Percentiles rank a stretch among this genome's conserved stretches.
These are phyloP conservation scores for Acrocephalus kingi DNA, from an alignment of 2,113 vertebrate genomes.

Conservation along the genomic window DNA sequence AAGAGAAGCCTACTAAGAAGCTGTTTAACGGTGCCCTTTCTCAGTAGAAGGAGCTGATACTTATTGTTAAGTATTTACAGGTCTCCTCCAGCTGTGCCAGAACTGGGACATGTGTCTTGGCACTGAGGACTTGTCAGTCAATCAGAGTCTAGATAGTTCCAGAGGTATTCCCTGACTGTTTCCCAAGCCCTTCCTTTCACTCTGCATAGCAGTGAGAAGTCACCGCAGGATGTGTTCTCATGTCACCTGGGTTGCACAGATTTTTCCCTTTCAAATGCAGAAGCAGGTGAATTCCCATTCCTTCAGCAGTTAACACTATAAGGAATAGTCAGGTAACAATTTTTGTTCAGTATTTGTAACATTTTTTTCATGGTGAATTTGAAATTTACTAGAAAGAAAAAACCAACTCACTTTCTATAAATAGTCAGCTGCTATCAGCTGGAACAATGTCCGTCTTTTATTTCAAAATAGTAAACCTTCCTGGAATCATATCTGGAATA, in stretches of 20 bases:
- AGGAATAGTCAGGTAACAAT: background rate
- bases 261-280: constrained; percentile 29
- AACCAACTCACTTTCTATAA: background rate
- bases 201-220: background rate
- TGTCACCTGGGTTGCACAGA: background rate
- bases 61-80: background rate
- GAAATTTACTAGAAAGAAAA: background rate
- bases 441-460: background rate
- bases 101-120: background rate
- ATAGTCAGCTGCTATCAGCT: background rate
- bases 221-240: background rate
- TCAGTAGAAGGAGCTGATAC: background rate
- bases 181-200: constrained; percentile 29
- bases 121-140: background rate
- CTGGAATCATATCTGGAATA: background rate
- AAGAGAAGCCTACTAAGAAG: background rate
- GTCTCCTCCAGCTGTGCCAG: background rate
- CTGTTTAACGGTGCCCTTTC: background rate
- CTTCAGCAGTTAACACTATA: background rate
- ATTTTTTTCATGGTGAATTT: background rate
- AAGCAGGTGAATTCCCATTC: background rate
- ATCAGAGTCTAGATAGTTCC: background rate
- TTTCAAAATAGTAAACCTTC: background rate
- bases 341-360: background rate
- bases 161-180: background rate